Evolutionary conservation across 2,113 vertebrate genomes (phyloP), one percentile per base, ranked within the genome.

Genomic region (Oryzias curvinotus): DNA sequence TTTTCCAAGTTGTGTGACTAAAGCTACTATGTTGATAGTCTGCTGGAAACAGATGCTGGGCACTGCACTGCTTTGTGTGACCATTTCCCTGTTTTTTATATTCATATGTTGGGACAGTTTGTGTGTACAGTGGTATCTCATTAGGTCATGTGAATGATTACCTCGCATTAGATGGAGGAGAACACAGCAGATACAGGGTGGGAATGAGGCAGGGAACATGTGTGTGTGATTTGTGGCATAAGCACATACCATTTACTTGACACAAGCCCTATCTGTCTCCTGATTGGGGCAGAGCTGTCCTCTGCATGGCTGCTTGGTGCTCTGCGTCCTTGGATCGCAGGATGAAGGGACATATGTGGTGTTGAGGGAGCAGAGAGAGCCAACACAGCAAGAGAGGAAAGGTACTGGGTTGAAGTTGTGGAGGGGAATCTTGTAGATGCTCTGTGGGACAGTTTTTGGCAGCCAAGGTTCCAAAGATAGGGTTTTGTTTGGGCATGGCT

Each of bases 161-260:
- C 55, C 62, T 77, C 84, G 80, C 78, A 85, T 87, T 90, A 89
- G 82, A 70, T 84, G 72, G 80, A 77, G 70, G 67, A 79, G 67
- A 79, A 80, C 69, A 75, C 79, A 77, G 55, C 72, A 85, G 81
- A 78, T 65, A 79, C 78, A 77, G 79, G 71, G 73, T 52, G 68
- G 78, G 84, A 75, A 72, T 81, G 67, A n/a, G 36, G 28, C 46
- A 36, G 53, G 14, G 83, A 88, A 87, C 87, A 89, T 87, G 85
- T 90, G 87, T 82, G 75, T 88, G 76, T 84, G 83, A 90, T 91
- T 88, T 88, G 90, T 82, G 80, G 87, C 67, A 85, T 89, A 89
- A 90, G 88, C 89, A 86, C 87, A 91, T 87, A 88, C 82, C 85
- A 84, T 89, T 89, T 89, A 91, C 89, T 89, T 90, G 87, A 89